Percentiles rank a stretch among this genome's conserved stretches.
These are phyloP conservation scores for Synanceia verrucosa DNA, from an alignment of 2,797 vertebrate species.

Conservation along the genomic window DNA sequence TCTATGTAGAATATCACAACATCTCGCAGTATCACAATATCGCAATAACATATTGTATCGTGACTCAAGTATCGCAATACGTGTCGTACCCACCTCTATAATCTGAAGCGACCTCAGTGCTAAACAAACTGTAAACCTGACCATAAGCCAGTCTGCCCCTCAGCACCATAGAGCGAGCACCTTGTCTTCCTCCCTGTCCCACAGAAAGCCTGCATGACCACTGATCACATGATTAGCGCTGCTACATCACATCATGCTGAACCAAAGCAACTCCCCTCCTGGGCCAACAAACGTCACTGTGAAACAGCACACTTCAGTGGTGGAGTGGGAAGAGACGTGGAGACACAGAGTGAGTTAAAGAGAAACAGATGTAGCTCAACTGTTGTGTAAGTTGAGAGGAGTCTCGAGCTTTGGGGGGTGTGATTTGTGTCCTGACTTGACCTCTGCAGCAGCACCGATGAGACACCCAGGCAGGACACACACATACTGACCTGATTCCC, in stretches of 20 bases:
- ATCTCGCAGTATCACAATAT: too few relatives aligned
- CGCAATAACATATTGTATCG: too few relatives aligned
- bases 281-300: constrained; percentile 6
- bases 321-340: constrained; percentile 3
- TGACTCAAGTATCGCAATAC: too few relatives aligned
- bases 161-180: background rate
- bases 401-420: constrained; percentile 37
- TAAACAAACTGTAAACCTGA: constrained; percentile 7
- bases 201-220: background rate
- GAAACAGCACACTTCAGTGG: constrained; percentile 17
- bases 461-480: constrained; percentile 44
- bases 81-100: too few relatives aligned
- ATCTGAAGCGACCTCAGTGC: background rate
- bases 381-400: constrained; percentile 65
- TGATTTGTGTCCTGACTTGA: constrained; percentile 72
- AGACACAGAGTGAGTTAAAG: constrained; percentile 39
- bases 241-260: background rate
- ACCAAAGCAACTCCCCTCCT: background rate
- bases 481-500: constrained; percentile 23
- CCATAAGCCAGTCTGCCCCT: background rate
- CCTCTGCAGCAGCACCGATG: constrained; percentile 60
- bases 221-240: constrained; percentile 12
- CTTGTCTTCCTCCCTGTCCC: background rate
- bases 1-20: too few relatives aligned
- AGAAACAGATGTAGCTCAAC: constrained; percentile 72